These are phyloP conservation scores for Pinctada fucata DNA, from an alignment of 2,888 invertebrate species.

Conservation along the genomic window DNA sequence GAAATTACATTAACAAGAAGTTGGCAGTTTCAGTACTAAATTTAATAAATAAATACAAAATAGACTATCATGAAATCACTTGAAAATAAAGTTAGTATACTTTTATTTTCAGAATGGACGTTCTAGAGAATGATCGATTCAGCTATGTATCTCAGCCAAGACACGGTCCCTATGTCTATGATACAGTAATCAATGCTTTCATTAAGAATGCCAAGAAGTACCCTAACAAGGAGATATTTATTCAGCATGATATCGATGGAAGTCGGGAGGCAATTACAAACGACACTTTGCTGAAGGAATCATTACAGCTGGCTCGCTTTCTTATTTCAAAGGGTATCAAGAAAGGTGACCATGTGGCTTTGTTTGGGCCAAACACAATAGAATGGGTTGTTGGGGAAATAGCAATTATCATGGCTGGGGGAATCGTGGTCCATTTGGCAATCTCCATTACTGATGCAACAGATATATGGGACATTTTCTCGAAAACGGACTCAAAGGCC, in stretches of 20 bases:
- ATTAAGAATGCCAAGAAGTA: not conserved
- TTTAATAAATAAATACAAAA: too few species aligned
- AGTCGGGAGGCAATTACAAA: conserved; percentile 4
- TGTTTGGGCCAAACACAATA: conserved; percentile 30
- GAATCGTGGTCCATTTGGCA: conserved; percentile 19
- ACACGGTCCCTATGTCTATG: conserved; percentile 7
- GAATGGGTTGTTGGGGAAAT: conserved; percentile 24
- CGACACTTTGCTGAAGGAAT: not conserved
- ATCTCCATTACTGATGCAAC: conserved; percentile 14
- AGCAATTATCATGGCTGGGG: conserved; percentile 24
- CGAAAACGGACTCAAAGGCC: conserved; percentile 10
- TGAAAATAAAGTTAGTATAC: too few species aligned
- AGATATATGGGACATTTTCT: conserved; percentile 9
- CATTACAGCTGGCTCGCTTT: conserved; percentile 11
- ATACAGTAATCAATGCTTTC: conserved; percentile 8
- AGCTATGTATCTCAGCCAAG: conserved; percentile 20
- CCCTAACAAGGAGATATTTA: conserved; percentile 20
- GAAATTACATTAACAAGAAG: too few species aligned
- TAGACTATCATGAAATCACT: too few species aligned
- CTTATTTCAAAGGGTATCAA: conserved; percentile 22
- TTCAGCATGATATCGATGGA: conserved; percentile 12
- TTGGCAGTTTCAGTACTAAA: too few species aligned
- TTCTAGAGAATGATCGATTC: conserved; percentile 1
- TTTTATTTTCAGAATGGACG: not conserved
- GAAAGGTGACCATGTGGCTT: conserved; percentile 20